phyloP scores from a whole-genome alignment of 2,113 vertebrate species.

The Microcebus murinus region DNA sequence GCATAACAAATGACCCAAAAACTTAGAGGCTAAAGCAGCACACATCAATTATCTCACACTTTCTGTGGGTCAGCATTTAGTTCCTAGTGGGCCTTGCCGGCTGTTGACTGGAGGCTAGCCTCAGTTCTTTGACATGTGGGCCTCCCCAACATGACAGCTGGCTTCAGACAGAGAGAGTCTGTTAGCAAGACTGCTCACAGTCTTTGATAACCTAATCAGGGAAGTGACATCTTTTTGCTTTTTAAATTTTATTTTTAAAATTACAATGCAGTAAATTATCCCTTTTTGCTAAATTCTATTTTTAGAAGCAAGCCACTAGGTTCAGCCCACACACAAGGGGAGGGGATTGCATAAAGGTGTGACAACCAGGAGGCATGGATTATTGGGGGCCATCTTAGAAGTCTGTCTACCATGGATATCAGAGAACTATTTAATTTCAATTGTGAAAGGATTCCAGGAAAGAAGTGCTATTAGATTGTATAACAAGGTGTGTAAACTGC shows the following conservation, averaged over 20 bases:
- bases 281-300: neutral
- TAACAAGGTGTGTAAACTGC: neutral
- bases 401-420: neutral
- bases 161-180: neutral
- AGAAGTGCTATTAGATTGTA: neutral
- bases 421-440: neutral
- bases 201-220: conserved; percentile 29
- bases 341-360: neutral
- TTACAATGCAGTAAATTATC: neutral
- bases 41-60: neutral
- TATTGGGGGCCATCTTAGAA: neutral
- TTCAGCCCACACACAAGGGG: neutral
- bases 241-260: conserved; percentile 33
- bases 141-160: neutral
- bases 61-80: neutral
- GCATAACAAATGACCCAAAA: neutral
- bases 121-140: neutral
- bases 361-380: neutral
- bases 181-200: neutral
- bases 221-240: neutral
- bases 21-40: neutral
- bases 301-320: neutral
- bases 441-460: conserved; percentile 9
- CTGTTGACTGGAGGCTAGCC: neutral
- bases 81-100: neutral